Evolutionary conservation across 2,888 invertebrate genomes (phyloP).

Genomic region (Brachyptera putata): DNA sequence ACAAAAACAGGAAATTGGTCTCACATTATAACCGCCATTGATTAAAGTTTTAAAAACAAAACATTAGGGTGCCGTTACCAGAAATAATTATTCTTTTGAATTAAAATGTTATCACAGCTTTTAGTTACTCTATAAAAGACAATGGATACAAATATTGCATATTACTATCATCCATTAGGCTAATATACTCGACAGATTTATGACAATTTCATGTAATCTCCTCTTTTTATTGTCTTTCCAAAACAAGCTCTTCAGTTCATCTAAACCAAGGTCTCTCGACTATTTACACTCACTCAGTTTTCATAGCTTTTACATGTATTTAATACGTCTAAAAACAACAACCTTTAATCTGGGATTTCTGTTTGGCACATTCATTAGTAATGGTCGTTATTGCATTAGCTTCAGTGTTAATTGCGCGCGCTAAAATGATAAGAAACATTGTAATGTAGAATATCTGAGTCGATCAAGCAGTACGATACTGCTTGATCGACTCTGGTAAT

Average conservation of each 20-base stretch:
- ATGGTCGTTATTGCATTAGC: constrained; percentile 21
- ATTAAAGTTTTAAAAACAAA: not conserved
- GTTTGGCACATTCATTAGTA: constrained; percentile 26
- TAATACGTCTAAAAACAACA: too few relatives aligned
- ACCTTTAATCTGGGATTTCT: not conserved
- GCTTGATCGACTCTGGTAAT: too few relatives aligned
- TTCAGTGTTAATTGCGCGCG: constrained; percentile 16
- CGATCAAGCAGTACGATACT: too few relatives aligned
- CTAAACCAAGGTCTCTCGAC: too few relatives aligned
- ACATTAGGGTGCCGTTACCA: not conserved
- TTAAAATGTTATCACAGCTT: constrained; percentile 19
- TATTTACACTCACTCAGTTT: not conserved
- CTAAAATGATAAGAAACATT: not conserved
- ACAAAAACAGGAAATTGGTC: not conserved
- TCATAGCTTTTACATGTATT: too few relatives aligned
- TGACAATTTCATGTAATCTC: not conserved
- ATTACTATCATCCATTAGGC: too few relatives aligned
- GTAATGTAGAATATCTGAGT: too few relatives aligned
- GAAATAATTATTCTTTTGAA: not conserved
- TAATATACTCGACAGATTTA: not conserved
- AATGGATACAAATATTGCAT: not conserved
- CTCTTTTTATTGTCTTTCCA: not conserved
- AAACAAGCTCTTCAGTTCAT: too few relatives aligned
- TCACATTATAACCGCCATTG: not conserved
- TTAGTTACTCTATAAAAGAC: constrained; percentile 5